phyloP scores from a whole-genome alignment of 2,113 vertebrate species.

The Ammospiza caudacuta region DNA sequence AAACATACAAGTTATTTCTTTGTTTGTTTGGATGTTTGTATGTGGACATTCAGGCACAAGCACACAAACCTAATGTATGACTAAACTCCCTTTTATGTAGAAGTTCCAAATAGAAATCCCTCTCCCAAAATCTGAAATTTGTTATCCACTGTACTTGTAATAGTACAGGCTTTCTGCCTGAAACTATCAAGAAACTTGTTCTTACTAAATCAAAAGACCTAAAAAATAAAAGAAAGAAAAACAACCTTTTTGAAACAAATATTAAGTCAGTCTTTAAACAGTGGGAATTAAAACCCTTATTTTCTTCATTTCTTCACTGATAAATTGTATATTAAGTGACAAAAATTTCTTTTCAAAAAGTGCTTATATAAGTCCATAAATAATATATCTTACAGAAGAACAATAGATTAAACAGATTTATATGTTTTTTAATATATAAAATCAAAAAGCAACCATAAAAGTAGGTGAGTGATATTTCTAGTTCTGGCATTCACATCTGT shows the following conservation, averaged over 20 bases:
- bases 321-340: not conserved
- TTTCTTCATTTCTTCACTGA: not conserved
- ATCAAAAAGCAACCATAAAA: not conserved
- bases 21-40: not conserved
- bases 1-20: not conserved
- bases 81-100: not conserved
- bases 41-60: not conserved
- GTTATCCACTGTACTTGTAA: not conserved
- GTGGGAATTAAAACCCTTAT: not conserved
- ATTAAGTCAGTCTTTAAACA: not conserved
- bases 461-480: not conserved
- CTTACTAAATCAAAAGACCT: not conserved
- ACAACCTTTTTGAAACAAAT: rapidly evolving
- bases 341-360: not conserved
- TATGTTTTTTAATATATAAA: not conserved
- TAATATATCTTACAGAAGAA: not conserved
- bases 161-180: rapidly evolving
- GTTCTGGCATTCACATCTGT: not conserved
- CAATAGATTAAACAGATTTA: not conserved
- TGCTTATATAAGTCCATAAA: not conserved
- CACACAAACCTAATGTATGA: rapidly evolving
- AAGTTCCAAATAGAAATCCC: not conserved
- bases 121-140: not conserved
- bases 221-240: not conserved
- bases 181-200: not conserved